Evolutionary conservation across 2,113 vertebrate species (phyloP).

Genomic region (Sardina pilchardus): DNA sequence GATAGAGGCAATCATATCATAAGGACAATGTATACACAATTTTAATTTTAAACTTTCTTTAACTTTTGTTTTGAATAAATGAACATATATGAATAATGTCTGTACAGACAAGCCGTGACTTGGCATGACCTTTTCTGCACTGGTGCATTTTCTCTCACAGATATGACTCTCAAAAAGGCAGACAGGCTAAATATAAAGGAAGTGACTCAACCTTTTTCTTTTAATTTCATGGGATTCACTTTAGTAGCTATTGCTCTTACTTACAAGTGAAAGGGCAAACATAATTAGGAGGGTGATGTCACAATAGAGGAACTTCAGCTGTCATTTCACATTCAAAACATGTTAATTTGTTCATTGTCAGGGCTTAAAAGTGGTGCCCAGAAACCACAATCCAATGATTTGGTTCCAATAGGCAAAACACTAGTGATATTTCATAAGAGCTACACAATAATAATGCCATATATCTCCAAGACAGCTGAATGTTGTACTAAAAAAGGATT

Average conservation of each 20-base stretch:
- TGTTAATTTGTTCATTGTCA: background rate
- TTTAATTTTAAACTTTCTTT: background rate
- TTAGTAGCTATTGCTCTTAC: background rate
- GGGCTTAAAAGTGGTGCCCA: background rate
- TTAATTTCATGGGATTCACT: background rate
- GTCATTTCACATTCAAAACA: constrained; percentile 9
- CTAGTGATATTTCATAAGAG: constrained; percentile 9
- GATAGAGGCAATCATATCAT: background rate
- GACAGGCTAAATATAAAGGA: background rate
- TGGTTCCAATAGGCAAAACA: constrained; percentile 3
- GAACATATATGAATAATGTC: background rate
- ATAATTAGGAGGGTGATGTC: background rate
- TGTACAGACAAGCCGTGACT: background rate
- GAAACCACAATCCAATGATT: background rate
- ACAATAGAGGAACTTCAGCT: background rate
- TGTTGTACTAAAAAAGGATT: background rate
- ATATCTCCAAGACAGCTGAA: constrained; percentile 21
- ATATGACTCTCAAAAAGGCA: background rate
- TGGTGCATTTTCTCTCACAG: background rate
- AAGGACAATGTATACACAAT: background rate
- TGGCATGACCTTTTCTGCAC: background rate
- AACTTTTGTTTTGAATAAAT: background rate
- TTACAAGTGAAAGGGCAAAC: background rate
- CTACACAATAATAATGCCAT: background rate
- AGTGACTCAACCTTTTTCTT: background rate